Percentiles rank a stretch among this genome's conserved stretches.
phyloP scores from a whole-genome alignment of 2,113 vertebrate species.

The Dipodomys spectabilis region DNA sequence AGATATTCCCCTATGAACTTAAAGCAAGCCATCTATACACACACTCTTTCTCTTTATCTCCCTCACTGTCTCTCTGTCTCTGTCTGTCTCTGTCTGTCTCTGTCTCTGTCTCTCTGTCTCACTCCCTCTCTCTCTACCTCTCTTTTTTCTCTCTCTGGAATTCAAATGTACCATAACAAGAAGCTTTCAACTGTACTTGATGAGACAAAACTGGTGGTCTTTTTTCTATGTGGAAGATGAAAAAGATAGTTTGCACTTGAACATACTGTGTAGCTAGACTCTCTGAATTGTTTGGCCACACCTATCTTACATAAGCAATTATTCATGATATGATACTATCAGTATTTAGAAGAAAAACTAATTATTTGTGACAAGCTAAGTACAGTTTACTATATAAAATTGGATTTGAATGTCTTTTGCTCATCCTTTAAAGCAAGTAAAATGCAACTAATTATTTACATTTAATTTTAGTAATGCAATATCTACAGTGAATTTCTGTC shows the following conservation, averaged over 20 bases:
- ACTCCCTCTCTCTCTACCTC: too few species aligned
- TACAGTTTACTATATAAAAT: not conserved
- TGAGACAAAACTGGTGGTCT: not conserved
- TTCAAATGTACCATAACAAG: not conserved
- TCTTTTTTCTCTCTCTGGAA: too few species aligned
- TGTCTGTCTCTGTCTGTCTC: too few species aligned
- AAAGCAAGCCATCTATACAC: not conserved
- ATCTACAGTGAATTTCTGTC: not conserved
- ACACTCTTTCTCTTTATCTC: too few species aligned
- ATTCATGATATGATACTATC: not conserved
- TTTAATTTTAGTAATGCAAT: not conserved
- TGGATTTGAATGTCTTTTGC: not conserved
- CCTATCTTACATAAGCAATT: not conserved
- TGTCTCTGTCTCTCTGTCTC: too few species aligned
- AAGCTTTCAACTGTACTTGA: not conserved
- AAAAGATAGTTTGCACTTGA: not conserved
- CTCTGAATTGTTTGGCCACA: not conserved
- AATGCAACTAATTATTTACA: not conserved
- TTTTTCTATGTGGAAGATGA: not conserved
- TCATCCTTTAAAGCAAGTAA: not conserved
- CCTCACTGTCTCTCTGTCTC: too few species aligned
- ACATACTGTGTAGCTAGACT: not conserved
- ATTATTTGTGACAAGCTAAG: not conserved
- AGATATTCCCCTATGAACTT: not conserved
- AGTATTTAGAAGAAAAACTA: not conserved